Evolutionary conservation across 2,888 invertebrate genomes (phyloP), one percentile per base, ranked within the genome.

Genomic region (Hipparchia sbordonii): DNA sequence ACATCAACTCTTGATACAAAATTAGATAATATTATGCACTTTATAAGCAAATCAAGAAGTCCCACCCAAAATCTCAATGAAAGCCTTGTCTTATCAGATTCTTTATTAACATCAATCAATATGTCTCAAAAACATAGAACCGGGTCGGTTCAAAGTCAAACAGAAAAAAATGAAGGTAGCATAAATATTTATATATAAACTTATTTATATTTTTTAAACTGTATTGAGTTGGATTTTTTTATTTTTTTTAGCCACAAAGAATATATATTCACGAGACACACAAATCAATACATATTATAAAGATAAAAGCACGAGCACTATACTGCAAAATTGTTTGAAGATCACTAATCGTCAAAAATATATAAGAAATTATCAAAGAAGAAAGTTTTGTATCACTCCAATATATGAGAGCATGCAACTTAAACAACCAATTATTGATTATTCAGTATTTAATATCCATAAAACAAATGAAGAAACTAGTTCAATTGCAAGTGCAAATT

Each of bases 251-350:
- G 76, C 72, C 70, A 46, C 62, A 45, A 70, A 70, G 70, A 69
- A 65, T 52, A 54, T 70, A 12, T 51, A 67, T 67, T 12, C 59
- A 48, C 67, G 68, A 62, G 45, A 60, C 46, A 51, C 67, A 75
- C 62, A 72, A 75, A 6, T 62, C 23, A 5, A 9, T 10, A 65
- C 33, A 12, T 12, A 70, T 48, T 12, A 70, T 48, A 72, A 75
- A 48, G 76, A 85, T 70, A 82, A 84, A 80, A 76, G 78, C 59
- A 82, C 79, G 7, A 81, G 74, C 46, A 57, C 46, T 46, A 23
- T 57, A 45, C 9, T 67, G 33, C 67, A 67, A 13, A 81, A 45
- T 51, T 2, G 6, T 57, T 3, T 57, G n/a, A 23, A 60, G 12
- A 52, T 10, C 0, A 39, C 4, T 8, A 39, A 13, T 69, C 51